These are phyloP conservation scores for Dolichallabes microphthalmus DNA, from an alignment of 2,113 vertebrate genomes.

Conservation along the genomic window DNA sequence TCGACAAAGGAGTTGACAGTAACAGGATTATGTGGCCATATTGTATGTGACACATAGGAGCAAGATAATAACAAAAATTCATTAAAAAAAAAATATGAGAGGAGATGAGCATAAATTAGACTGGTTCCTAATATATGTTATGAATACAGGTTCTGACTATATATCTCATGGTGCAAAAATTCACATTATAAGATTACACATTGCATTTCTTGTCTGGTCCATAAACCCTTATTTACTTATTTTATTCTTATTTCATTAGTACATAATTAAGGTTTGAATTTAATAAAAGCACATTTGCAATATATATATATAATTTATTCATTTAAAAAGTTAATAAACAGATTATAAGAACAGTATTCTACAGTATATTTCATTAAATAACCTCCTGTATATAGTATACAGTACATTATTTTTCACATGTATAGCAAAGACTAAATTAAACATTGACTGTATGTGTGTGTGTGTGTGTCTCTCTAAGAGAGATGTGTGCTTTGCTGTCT, in stretches of 20 bases:
- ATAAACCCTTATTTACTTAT: background rate
- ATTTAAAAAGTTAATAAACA: too few species aligned
- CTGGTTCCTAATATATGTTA: too few species aligned
- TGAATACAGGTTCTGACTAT: background rate
- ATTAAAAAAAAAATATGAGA: background rate
- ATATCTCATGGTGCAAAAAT: background rate
- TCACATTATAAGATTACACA: background rate
- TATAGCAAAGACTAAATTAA: background rate
- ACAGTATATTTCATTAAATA: background rate
- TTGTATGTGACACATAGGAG: conserved; percentile 61
- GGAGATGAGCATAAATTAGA: background rate
- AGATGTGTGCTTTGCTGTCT: conserved; percentile 65
- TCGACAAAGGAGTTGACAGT: conserved; percentile 80
- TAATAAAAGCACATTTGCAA: background rate
- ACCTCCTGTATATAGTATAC: too few species aligned
- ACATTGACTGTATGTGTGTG: background rate
- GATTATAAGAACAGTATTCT: too few species aligned
- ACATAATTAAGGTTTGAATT: background rate
- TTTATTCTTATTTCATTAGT: background rate
- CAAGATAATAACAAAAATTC: conserved; percentile 18
- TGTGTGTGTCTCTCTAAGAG: conserved; percentile 1
- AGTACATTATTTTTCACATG: background rate
- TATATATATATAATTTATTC: too few species aligned
- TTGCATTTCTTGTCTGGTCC: background rate
- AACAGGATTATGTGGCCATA: conserved; percentile 76